Conservation (phyloP, 2,888 invertebrate genomes). For the Orthonevra nobilis region DNA sequence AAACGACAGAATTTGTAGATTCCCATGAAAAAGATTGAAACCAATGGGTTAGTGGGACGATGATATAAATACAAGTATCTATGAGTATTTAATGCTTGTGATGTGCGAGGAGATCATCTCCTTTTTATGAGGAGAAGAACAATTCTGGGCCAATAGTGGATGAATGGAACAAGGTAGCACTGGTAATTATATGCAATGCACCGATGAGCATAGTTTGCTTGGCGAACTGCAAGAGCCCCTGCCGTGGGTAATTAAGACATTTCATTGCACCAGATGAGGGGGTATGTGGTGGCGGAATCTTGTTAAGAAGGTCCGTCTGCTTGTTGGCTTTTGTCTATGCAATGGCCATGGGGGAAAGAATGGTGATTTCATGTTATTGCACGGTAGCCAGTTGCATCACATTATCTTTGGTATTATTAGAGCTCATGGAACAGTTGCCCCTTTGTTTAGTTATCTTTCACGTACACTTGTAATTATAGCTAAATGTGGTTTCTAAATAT, state of each 20-base stretch:
- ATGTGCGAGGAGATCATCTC: not conserved
- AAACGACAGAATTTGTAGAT: too few species aligned
- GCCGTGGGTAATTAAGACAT: slow-evolving; percentile 33
- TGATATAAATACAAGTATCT: too few species aligned
- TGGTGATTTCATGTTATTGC: slow-evolving; percentile 16
- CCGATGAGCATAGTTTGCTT: slow-evolving; percentile 23
- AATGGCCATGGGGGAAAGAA: slow-evolving; percentile 8
- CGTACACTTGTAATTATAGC: too few species aligned
- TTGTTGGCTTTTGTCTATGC: not conserved
- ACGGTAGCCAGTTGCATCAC: slow-evolving; percentile 11
- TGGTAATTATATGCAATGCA: slow-evolving; percentile 31
- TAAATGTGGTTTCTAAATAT: too few species aligned
- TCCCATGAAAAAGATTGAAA: slow-evolving; percentile 27
- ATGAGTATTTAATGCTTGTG: slow-evolving; percentile 6
- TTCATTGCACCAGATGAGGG: too few species aligned
- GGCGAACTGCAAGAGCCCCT: not conserved
- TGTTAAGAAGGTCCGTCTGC: slow-evolving; percentile 3
- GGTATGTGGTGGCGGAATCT: not conserved
- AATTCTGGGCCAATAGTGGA: slow-evolving; percentile 4
- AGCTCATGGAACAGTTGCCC: not conserved
- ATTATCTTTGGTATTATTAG: not conserved
- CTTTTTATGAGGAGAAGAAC: slow-evolving; percentile 6
- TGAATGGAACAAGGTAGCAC: slow-evolving; percentile 22
- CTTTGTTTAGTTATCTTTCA: not conserved
- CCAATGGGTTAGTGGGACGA: slow-evolving; percentile 49